A percentile compares a stretch with the other conserved stretches of the same genome.
Conservation (phyloP, 2,113 vertebrate genomes). For the Puma concolor region DNA sequence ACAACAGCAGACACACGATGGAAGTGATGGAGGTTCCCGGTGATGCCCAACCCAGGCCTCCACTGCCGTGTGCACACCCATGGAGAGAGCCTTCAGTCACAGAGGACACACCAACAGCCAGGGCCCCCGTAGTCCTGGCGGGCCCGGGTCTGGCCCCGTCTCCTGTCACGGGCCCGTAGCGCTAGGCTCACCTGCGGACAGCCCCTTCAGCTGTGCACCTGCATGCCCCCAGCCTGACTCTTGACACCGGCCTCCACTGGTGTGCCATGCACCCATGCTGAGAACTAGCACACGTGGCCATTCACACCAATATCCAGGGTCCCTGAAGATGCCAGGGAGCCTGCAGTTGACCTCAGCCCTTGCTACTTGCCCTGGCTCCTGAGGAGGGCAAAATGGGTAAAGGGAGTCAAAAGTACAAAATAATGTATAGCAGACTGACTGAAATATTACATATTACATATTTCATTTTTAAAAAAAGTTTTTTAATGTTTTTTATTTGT, state of each 20-base stretch:
- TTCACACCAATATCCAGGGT: not conserved
- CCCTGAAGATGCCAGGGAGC: not conserved
- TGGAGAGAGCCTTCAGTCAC: not conserved
- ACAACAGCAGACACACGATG: not conserved
- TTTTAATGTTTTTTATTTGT: too few species aligned
- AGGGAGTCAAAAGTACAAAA: not conserved
- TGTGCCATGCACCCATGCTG: too few species aligned
- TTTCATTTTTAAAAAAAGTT: too few species aligned
- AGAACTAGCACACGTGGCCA: not conserved
- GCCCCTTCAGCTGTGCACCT: not conserved
- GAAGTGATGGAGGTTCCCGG: not conserved
- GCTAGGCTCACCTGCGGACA: not conserved
- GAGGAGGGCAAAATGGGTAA: not conserved
- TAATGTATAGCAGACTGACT: not conserved
- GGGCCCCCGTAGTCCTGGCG: not conserved
- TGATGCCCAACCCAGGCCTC: not conserved
- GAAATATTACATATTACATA: too few species aligned
- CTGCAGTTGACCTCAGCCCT: not conserved
- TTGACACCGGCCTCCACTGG: not conserved
- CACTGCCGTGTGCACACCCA: not conserved
- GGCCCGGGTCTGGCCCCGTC: not conserved
- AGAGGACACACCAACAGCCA: not conserved
- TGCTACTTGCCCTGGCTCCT: not conserved
- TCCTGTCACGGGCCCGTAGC: not conserved
- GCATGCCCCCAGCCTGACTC: too few species aligned